Conservation (phyloP, 2,888 invertebrate species). For the Loripinus fragilis region DNA sequence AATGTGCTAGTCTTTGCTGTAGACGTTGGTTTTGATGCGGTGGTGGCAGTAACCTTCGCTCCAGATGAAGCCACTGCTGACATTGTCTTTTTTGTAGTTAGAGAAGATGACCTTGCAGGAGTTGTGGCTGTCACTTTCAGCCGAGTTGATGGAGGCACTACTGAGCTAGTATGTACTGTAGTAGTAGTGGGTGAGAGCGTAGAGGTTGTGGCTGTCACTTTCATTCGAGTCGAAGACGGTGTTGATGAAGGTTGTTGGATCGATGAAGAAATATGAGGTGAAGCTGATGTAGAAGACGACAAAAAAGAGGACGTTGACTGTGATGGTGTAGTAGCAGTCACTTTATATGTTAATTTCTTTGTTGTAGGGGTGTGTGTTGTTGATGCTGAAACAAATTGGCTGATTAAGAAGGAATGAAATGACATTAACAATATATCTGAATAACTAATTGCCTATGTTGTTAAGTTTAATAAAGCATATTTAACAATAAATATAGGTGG, state of each 20-base stretch:
- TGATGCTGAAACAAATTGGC: no score
- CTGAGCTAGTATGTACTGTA: constrained; percentile 13
- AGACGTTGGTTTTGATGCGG: constrained; percentile 10
- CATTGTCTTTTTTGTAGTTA: constrained; percentile 10
- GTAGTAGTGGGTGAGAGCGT: background rate
- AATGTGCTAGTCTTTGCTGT: constrained; percentile 12
- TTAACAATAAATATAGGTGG: no score
- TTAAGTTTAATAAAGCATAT: no score
- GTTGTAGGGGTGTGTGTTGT: background rate
- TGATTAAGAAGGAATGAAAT: no score
- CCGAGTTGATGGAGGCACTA: constrained; percentile 8
- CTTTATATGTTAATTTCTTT: background rate
- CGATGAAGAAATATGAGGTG: background rate
- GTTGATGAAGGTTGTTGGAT: no score
- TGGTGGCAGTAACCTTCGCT: constrained; percentile 15
- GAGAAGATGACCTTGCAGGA: constrained; percentile 10
- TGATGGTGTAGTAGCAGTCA: background rate
- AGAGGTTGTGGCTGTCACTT: constrained; percentile 23
- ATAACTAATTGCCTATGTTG: no score
- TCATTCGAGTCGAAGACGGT: background rate
- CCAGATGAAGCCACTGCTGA: constrained; percentile 5
- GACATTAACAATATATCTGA: no score
- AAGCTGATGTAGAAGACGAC: constrained; percentile 10
- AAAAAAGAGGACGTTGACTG: background rate
- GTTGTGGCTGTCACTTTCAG: constrained; percentile 13